Conservation (phyloP, 2,888 invertebrate genomes). For the Lasioglossum zephyrum region DNA sequence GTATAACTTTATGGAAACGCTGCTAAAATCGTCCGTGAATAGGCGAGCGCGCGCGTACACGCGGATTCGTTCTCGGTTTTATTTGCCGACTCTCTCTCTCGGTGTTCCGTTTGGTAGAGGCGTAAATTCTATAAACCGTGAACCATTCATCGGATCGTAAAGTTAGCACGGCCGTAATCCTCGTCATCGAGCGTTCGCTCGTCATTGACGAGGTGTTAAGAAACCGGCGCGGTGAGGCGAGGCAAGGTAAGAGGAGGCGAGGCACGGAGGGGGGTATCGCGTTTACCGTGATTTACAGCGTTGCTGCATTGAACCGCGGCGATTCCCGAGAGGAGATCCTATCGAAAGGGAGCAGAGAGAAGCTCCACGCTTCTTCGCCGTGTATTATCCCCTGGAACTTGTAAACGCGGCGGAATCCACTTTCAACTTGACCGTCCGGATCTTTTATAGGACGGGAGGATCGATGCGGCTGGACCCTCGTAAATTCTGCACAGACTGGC, state of each 20-base stretch:
- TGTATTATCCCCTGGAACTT: background rate
- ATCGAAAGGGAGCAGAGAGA: conserved; percentile 48
- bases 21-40: conserved; percentile 38
- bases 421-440: conserved; percentile 55
- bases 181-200: conserved; percentile 18
- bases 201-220: conserved; percentile 76
- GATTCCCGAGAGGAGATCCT: conserved; percentile 49
- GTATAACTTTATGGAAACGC: conserved; percentile 40
- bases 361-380: background rate
- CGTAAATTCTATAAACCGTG: conserved; percentile 31
- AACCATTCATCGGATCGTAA: conserved; percentile 36
- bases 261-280: conserved; percentile 61
- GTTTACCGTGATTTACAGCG: conserved; percentile 73
- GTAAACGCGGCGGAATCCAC: conserved; percentile 37
- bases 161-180: conserved; percentile 45
- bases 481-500: conserved; percentile 71
- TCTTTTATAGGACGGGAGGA: conserved; percentile 66
- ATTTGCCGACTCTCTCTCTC: background rate
- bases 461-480: conserved; percentile 70
- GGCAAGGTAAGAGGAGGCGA: background rate
- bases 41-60: conserved; percentile 16
- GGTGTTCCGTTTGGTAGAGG: conserved; percentile 8
- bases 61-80: conserved; percentile 25
- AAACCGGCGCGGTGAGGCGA: conserved; percentile 54
- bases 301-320: conserved; percentile 28